Conservation (phyloP, 2,113 vertebrate genomes). For the Casuarius casuarius region DNA sequence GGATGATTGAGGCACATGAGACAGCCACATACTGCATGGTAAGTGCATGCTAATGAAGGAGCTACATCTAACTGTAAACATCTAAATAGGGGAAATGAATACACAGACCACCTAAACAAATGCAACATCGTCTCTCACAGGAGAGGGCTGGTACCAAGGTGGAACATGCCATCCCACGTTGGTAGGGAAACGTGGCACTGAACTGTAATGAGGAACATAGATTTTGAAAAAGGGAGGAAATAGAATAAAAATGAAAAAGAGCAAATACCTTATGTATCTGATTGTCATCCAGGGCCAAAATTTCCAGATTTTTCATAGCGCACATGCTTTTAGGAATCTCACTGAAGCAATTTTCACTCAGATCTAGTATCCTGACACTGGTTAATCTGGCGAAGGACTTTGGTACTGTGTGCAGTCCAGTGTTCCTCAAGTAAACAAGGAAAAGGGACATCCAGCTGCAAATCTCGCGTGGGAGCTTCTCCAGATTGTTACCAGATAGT, state of each 20-base stretch:
- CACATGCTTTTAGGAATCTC: slow-evolving; percentile 28
- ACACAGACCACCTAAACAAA: not conserved
- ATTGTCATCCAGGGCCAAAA: slow-evolving; percentile 71
- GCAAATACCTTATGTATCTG: slow-evolving; percentile 63
- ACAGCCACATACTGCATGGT: not conserved
- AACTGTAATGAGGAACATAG: not conserved
- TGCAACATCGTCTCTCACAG: not conserved
- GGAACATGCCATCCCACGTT: not conserved
- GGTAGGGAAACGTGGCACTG: not conserved
- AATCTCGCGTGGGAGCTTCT: slow-evolving; percentile 36
- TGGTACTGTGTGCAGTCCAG: not conserved
- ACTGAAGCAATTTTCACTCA: slow-evolving; percentile 66
- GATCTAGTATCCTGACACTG: slow-evolving; percentile 31
- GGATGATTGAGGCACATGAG: not conserved
- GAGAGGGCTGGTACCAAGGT: not conserved
- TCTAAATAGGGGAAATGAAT: not conserved
- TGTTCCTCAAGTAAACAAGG: slow-evolving; percentile 23
- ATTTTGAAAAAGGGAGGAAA: not conserved
- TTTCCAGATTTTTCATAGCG: slow-evolving; percentile 53
- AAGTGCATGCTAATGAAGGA: not conserved
- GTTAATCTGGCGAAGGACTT: slow-evolving; percentile 14
- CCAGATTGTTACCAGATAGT: slow-evolving; percentile 45
- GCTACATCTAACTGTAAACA: not conserved
- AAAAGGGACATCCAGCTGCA: slow-evolving; percentile 9
- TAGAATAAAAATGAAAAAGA: not conserved